Base-by-base conservation (phyloP, 2,888 invertebrate species). In the Chrysopilus asiliformis region DNA sequence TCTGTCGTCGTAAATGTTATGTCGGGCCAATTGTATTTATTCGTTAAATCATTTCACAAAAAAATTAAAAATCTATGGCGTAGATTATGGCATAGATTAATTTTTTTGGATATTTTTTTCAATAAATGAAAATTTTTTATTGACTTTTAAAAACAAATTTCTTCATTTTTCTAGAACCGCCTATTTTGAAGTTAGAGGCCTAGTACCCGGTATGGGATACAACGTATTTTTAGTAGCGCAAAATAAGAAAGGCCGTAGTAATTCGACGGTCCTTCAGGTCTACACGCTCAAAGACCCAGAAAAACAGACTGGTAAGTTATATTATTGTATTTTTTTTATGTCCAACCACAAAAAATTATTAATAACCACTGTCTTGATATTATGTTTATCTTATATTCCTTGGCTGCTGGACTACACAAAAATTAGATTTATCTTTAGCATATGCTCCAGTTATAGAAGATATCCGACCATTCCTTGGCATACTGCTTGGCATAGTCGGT, bases 221-320 rank as follows among this genome's bases (percentile, higher is more conserved):
- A 74, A 76, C 50, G 69, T 81, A 39, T 69, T 70, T 43, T 59
- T 82, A 40, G 76, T 76, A 48, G 76, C 81, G 28, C 70, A 73
- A 53, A 83, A 82, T 57, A 70, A 66, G 50, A 82, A 81, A 55
- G 82, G 82, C 28, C 68, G 72, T 35, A 80, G 80, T 59, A 72
- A 74, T 47, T 68, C 72, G 29, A 70, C 72, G 32, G 67, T 70
- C 29, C 59, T 82, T 35, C 72, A 73, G 49, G 76, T 78, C n/a
- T 75, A 71, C 49, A 82, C 81, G 2, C 61, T 79, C 31, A 79
- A 78, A 59, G 72, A 76, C 42, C 78, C 79, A 15, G 79, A 79
- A 55, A 76, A 76, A 56, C 74, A 76, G 53, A 77, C 76, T 56
- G 78, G 78, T 75, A 51, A 56, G 52, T 50, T 32, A n/a, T n/a